phyloP scores from a whole-genome alignment of 2,113 vertebrate species.

The Callospermophilus lateralis region DNA sequence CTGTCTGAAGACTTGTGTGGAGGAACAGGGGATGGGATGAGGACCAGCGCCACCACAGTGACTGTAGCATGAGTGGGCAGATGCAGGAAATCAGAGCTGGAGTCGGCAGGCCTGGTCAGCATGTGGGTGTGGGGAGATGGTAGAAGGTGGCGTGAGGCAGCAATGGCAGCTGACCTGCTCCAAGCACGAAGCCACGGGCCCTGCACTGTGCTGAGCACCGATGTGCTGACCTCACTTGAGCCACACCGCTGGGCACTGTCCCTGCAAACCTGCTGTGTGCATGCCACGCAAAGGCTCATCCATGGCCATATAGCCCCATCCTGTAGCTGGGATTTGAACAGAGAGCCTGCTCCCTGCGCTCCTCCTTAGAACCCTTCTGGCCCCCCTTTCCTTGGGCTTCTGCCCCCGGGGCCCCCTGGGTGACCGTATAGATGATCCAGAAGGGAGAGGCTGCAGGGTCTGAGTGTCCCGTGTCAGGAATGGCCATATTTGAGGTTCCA shows the following conservation, averaged over 20 bases:
- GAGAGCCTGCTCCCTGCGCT: not conserved
- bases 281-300: too few species aligned
- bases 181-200: not conserved
- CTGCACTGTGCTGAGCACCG: too few species aligned
- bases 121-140: not conserved
- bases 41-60: not conserved
- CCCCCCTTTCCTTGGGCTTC: not conserved
- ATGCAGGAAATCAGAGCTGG: not conserved
- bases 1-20: not conserved
- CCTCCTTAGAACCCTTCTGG: not conserved
- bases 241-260: accelerated
- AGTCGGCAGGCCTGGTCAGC: not conserved
- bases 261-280: not conserved
- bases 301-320: not conserved
- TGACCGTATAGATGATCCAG: not conserved
- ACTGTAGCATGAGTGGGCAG: not conserved
- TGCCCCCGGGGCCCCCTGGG: not conserved
- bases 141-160: not conserved
- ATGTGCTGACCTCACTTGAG: not conserved
- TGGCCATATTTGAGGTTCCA: not conserved
- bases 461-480: not conserved
- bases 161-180: not conserved
- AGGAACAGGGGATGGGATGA: not conserved
- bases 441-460: not conserved
- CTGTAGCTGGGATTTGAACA: not conserved